These are phyloP conservation scores for Periparus ater DNA, from an alignment of 2,797 vertebrate genomes.

Conservation along the genomic window DNA sequence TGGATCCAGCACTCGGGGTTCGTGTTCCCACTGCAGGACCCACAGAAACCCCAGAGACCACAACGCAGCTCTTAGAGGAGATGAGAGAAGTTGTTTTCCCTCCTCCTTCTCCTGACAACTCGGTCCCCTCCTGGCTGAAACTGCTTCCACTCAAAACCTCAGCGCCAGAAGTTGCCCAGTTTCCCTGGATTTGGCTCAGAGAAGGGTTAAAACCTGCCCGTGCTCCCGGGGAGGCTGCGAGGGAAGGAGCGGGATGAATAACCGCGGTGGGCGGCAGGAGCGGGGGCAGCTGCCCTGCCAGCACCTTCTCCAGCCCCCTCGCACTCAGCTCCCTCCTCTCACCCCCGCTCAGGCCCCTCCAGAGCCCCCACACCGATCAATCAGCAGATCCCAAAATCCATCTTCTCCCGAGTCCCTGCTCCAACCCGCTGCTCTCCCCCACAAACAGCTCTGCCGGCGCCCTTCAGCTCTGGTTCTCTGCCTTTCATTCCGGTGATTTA, in stretches of 20 bases:
- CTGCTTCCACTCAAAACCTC: not conserved
- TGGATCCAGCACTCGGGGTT: not conserved
- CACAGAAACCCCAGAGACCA: not conserved
- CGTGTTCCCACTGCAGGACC: not conserved
- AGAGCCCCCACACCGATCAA: not conserved
- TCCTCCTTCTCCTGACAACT: not conserved
- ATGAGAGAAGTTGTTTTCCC: not conserved
- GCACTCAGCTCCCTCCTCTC: not conserved
- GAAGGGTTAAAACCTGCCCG: constrained; percentile 7
- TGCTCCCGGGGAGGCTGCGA: not conserved
- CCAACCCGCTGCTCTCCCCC: not conserved
- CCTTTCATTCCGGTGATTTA: not conserved
- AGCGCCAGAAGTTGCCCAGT: not conserved
- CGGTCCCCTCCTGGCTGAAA: not conserved
- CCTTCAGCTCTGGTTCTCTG: not conserved
- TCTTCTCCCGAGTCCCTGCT: not conserved
- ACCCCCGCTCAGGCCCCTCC: not conserved
- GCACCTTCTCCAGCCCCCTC: not conserved
- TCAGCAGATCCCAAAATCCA: not conserved
- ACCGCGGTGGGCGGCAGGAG: not conserved
- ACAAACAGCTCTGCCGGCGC: not conserved
- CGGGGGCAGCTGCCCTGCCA: not conserved
- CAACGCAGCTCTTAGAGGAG: not conserved
- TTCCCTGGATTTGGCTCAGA: not conserved
- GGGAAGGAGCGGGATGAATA: constrained; percentile 29